Conservation (phyloP, 2,113 vertebrate genomes). For the Megalops atlanticus region DNA sequence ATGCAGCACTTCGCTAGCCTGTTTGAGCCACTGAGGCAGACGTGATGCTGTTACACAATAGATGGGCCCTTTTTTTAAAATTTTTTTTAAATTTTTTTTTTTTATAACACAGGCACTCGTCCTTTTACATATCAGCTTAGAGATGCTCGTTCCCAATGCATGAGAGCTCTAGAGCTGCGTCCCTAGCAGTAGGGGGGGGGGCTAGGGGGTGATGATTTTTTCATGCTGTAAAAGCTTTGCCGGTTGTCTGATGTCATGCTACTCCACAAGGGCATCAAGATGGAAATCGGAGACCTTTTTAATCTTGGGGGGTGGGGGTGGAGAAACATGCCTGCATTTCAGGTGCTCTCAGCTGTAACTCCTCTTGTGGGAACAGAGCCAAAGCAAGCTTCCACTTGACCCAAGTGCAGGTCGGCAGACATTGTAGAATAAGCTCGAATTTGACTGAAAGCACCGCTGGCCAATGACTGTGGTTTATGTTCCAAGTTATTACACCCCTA, state of each 20-base stretch:
- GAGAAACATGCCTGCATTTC: constrained; percentile 1
- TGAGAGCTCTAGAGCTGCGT: constrained; percentile 47
- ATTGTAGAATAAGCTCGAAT: not conserved
- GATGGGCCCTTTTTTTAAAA: too few species aligned
- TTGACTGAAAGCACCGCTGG: not conserved
- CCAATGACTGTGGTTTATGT: not conserved
- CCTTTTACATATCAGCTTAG: not conserved
- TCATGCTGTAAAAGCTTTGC: constrained; percentile 65
- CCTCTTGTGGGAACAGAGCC: constrained; percentile 28
- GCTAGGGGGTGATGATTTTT: constrained; percentile 66
- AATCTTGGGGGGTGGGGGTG: not conserved
- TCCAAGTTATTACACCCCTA: not conserved
- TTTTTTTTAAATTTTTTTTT: too few species aligned
- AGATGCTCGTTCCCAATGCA: constrained; percentile 48
- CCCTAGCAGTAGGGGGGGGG: constrained; percentile 21
- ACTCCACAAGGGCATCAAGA: constrained; percentile 39
- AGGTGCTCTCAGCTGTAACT: constrained; percentile 13
- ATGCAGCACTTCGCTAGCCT: not conserved
- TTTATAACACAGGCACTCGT: constrained; percentile 10
- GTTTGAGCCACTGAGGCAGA: not conserved
- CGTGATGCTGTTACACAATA: constrained; percentile 9
- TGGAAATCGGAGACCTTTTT: constrained; percentile 33
- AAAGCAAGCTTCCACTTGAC: constrained; percentile 16
- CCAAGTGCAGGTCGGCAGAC: not conserved
- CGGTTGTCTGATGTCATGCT: constrained; percentile 35